Evolutionary conservation across 1,140 invertebrate genomes (phyloP), one percentile per base, ranked within the genome.

Genomic region (Maniola jurtina): DNA sequence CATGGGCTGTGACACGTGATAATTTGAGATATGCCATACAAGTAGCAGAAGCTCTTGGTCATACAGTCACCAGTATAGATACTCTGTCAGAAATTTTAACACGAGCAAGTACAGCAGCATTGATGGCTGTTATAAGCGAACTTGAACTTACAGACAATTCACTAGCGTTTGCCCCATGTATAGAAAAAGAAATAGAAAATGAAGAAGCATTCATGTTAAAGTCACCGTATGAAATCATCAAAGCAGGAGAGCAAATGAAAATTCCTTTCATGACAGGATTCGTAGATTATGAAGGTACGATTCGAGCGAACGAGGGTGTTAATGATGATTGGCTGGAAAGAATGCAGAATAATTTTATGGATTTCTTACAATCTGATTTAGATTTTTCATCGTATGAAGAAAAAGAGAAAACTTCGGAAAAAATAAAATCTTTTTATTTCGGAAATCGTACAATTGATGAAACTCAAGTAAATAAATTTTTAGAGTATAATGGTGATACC

Each of bases 1-100:
- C 89, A 5, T 93, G 92, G 92, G 91, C 91, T 38, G 85, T 89
- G 6, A 79, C 81, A 16, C 69, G 84, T 40, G 77, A 88, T 72
- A 87, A 85, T 68, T 72, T 86, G 14, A 66, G 72, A 61, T 79
- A 82, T 64, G 86, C 88, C 13, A 60, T 85, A 14, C 38, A 78
- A 40, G 82, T 90, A 15, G 84, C 83, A 11, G 76, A 85, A 74
- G 80, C 77, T 58, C 70, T 90, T 47, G 88, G 86, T 6, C 85
- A 90, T 71, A 70, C 50, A 45, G 54, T 84, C 16, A 72, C 66
- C 15, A 77, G 72, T 69, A 68, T 82, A 64, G 58, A 85, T 61
- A 59, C 64, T 34, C 70, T 88, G 13, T 84, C 85, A 14, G 73
- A 84, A 58, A 66, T 83, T 10, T 88, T 86, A 67, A 79, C 74